Evolutionary conservation across 2,888 invertebrate species (phyloP), one percentile per base, ranked within the genome.

Genomic region (Gryllus longicercus): DNA sequence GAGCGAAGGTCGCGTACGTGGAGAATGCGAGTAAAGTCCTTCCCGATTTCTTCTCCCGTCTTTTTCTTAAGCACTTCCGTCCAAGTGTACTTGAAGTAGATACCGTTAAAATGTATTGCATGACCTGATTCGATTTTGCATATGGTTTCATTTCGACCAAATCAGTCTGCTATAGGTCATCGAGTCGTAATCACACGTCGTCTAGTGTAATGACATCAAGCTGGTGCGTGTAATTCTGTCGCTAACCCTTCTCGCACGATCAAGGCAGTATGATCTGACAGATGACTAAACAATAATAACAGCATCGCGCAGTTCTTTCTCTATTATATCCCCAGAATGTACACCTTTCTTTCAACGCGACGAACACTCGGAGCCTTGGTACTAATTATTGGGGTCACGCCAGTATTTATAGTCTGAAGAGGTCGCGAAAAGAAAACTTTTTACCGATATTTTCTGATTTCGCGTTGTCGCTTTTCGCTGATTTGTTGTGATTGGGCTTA

Each of bases 121-220:
- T 84, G 5, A 84, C 84, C 21, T 84, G 85, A 82, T 87, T 87
- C 49, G 84, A 81, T 74, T 80, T 81, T 16, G 85, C 78, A 84
- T 85, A 85, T 49, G 82, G 79, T 50, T 81, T 81, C 85, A 87
- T 85, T 81, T 85, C 85, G 21, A 85, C 86, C 11, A 87, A 83
- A 85, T 88, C 87, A n/a, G 86, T 85, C 85, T 88, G 88, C 87
- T 86, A 87, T 21, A 87, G 83, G 82, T 88, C 86, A 84, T 87
- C 85, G 11, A 87, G 83, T 85, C 86, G 82, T 83, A 25, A 86
- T 84, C 51, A 86, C 85, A 78, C 82, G 80, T 76, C 86, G 83
- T 50, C 86, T 83, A 51, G 82, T 83, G 84, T 86, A 86, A 84
- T 87, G 87, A 82, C 82, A 83, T 77, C 87, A 83, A 51, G 85